A percentile compares a stretch with the other conserved stretches of the same genome.
Evolutionary conservation across 1,140 invertebrate genomes (phyloP).

Genomic region (Philotrypesis tridentata): DNA sequence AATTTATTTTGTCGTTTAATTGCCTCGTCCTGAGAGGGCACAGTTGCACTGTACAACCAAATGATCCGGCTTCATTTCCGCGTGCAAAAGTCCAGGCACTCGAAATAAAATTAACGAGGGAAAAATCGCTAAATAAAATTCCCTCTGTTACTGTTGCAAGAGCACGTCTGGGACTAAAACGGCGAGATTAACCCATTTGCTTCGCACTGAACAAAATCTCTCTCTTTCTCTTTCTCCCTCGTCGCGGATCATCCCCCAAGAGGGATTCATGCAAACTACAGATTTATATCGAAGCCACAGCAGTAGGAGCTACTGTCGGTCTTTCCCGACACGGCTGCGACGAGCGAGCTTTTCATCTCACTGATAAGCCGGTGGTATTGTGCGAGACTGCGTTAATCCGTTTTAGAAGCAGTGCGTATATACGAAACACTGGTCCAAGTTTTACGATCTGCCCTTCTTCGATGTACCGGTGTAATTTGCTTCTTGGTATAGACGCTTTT

Average conservation of each 20-base stretch:
- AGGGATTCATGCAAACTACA: conserved; percentile 48
- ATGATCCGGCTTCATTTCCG: background rate
- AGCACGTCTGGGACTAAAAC: conserved; percentile 17
- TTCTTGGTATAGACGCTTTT: too few relatives aligned
- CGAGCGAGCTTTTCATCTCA: background rate
- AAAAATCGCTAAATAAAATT: background rate
- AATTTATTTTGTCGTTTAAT: conserved; percentile 10
- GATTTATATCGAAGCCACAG: conserved; percentile 47
- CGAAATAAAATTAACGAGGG: background rate
- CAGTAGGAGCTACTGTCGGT: background rate
- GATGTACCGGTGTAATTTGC: too few relatives aligned
- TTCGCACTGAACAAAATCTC: conserved; percentile 41
- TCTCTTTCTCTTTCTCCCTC: background rate
- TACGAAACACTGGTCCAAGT: too few relatives aligned
- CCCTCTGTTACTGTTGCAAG: background rate
- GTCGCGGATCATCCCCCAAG: conserved; percentile 38
- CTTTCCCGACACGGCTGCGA: background rate
- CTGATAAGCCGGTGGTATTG: too few relatives aligned
- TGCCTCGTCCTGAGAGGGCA: background rate
- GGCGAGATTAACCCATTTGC: conserved; percentile 48
- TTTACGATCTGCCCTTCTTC: too few relatives aligned
- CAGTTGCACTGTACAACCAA: background rate
- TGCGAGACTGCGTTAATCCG: too few relatives aligned
- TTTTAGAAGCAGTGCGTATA: too few relatives aligned
- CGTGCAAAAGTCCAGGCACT: background rate